A percentile compares a stretch with the other conserved stretches of the same genome.
phyloP scores from a whole-genome alignment of 1,140 invertebrate genomes.

The Listronotus oregonensis region DNA sequence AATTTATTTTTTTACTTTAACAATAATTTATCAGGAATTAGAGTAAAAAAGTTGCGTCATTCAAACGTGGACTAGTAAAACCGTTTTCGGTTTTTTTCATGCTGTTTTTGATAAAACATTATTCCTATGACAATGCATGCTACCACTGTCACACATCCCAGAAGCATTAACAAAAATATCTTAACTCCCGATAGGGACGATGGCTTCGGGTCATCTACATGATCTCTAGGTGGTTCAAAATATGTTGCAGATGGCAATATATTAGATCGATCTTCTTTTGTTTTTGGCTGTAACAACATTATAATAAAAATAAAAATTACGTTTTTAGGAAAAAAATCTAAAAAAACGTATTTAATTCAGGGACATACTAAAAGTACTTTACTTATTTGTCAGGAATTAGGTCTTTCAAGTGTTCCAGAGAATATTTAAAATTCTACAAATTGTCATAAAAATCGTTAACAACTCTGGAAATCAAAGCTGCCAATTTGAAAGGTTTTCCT shows the following conservation, averaged over 20 bases:
- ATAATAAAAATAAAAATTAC: neutral
- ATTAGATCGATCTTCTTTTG: constrained; percentile 71
- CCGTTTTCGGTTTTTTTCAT: constrained; percentile 86
- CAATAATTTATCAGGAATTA: too few relatives aligned
- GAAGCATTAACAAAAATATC: constrained; percentile 84
- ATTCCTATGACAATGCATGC: constrained; percentile 83
- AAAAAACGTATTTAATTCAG: too few relatives aligned
- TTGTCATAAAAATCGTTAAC: too few relatives aligned
- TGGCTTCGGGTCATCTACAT: constrained; percentile 85
- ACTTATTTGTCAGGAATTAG: too few relatives aligned
- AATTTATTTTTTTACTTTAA: too few relatives aligned
- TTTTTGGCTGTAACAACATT: constrained; percentile 62
- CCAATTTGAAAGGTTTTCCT: too few relatives aligned
- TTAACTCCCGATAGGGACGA: constrained; percentile 82
- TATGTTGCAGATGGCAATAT: constrained; percentile 80
- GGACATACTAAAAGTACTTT: too few relatives aligned
- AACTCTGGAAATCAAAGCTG: too few relatives aligned
- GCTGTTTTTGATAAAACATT: constrained; percentile 89
- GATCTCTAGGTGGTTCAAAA: constrained; percentile 85
- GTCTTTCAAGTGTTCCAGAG: too few relatives aligned
- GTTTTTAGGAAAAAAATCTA: too few relatives aligned
- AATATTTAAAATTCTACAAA: too few relatives aligned
- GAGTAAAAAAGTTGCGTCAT: too few relatives aligned
- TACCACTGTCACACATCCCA: constrained; percentile 76
- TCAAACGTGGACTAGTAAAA: constrained; percentile 70